These are phyloP conservation scores for Thaumatotibia leucotreta DNA, from an alignment of 1,140 invertebrate genomes.

Conservation along the genomic window DNA sequence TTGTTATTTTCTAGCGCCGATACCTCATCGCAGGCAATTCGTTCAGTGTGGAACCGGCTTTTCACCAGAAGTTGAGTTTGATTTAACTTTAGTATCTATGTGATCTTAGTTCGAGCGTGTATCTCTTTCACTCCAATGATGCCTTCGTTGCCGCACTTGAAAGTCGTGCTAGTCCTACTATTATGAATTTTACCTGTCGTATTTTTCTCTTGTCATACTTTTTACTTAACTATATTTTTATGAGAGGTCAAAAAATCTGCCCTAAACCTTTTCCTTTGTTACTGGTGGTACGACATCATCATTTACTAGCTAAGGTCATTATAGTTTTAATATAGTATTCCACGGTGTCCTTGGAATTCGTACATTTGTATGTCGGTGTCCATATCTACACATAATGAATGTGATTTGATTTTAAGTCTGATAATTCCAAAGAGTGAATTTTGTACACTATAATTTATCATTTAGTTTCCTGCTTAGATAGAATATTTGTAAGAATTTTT, in stretches of 20 bases:
- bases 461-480: conserved; percentile 18
- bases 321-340: not conserved
- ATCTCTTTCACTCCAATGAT: too few species aligned
- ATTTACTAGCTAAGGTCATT: not conserved
- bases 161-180: too few species aligned
- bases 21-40: too few species aligned
- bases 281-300: not conserved
- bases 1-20: too few species aligned
- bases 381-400: conserved; percentile 25
- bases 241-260: too few species aligned
- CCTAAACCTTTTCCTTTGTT: too few species aligned
- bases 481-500: conserved; percentile 14
- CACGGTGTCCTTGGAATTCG: conserved; percentile 6
- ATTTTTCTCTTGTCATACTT: too few species aligned
- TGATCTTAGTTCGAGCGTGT: too few species aligned
- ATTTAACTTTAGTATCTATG: not conserved
- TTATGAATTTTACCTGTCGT: too few species aligned
- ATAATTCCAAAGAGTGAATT: conserved; percentile 64
- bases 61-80: not conserved
- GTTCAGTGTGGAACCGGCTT: too few species aligned
- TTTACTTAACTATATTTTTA: too few species aligned
- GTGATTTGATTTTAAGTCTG: conserved; percentile 65
- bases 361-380: conserved; percentile 25
- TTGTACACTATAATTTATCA: conserved; percentile 28
- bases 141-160: too few species aligned